Conservation (phyloP, 2,797 vertebrate species). For the Todus mexicanus region DNA sequence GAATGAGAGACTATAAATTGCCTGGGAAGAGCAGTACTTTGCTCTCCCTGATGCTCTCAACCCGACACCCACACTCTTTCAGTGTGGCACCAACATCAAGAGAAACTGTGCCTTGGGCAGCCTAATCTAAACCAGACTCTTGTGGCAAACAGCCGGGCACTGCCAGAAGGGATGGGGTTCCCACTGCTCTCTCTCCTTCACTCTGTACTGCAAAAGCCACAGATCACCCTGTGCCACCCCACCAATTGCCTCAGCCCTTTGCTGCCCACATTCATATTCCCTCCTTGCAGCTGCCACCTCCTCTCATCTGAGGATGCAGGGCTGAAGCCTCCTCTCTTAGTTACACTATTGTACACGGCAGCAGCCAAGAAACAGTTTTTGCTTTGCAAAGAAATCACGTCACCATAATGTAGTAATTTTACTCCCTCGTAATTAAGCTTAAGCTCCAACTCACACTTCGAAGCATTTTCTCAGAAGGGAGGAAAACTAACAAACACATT, state of each 20-base stretch:
- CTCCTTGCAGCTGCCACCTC: background rate
- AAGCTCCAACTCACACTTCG: background rate
- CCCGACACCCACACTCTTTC: background rate
- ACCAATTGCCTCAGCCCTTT: background rate
- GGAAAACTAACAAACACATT: conserved; percentile 25
- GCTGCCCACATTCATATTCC: background rate
- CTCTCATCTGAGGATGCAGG: background rate
- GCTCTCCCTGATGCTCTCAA: background rate
- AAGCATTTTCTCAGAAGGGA: conserved; percentile 11
- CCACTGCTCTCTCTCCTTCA: background rate
- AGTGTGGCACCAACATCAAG: background rate
- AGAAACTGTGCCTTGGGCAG: background rate
- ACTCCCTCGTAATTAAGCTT: background rate
- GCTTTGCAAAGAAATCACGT: background rate
- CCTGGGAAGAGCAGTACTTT: background rate
- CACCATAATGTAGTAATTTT: background rate
- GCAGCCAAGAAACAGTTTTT: background rate
- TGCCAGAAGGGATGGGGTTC: background rate
- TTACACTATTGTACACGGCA: background rate
- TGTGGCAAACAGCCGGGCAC: background rate
- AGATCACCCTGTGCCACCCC: background rate
- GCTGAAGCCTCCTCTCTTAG: background rate
- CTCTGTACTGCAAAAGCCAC: background rate
- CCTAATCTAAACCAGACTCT: background rate
- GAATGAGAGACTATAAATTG: background rate